Evolutionary conservation across 2,888 invertebrate genomes (phyloP).

Genomic region (Acrocera orbiculus): DNA sequence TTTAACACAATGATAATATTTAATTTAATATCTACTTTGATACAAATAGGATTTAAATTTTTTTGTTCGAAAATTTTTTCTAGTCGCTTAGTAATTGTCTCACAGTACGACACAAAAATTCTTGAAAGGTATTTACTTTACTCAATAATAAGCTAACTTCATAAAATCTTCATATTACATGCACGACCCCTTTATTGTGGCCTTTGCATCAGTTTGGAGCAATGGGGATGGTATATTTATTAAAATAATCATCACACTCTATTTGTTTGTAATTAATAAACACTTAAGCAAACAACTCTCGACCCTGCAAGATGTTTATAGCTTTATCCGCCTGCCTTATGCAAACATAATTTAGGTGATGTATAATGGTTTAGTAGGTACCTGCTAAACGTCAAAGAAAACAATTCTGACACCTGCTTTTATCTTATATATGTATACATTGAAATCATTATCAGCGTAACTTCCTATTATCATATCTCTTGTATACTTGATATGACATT

Average conservation of each 20-base stretch:
- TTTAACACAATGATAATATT: no score
- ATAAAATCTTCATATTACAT: no score
- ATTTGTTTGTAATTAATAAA: slow-evolving; percentile 11
- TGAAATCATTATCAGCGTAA: slow-evolving; percentile 5
- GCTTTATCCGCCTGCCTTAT: no score
- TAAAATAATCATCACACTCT: slow-evolving; percentile 9
- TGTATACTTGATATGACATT: no score
- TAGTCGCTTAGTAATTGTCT: no score
- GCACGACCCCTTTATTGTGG: not conserved
- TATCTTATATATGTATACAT: slow-evolving; percentile 5
- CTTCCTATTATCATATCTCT: slow-evolving; percentile 1
- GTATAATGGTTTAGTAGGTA: not conserved
- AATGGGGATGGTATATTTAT: slow-evolving; percentile 4
- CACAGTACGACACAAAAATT: no score
- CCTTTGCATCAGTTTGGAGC: not conserved
- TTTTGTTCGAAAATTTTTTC: no score
- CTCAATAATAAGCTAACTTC: no score
- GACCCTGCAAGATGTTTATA: not conserved
- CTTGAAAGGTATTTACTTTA: no score
- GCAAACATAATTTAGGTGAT: no score
- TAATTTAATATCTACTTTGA: no score
- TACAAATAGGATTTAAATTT: no score
- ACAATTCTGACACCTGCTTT: slow-evolving; percentile 9
- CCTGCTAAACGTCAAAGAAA: slow-evolving; percentile 9
- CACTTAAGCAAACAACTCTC: slow-evolving; percentile 9